Conservation (phyloP, 2,888 invertebrate species). For the Microctonus hyperodae region DNA sequence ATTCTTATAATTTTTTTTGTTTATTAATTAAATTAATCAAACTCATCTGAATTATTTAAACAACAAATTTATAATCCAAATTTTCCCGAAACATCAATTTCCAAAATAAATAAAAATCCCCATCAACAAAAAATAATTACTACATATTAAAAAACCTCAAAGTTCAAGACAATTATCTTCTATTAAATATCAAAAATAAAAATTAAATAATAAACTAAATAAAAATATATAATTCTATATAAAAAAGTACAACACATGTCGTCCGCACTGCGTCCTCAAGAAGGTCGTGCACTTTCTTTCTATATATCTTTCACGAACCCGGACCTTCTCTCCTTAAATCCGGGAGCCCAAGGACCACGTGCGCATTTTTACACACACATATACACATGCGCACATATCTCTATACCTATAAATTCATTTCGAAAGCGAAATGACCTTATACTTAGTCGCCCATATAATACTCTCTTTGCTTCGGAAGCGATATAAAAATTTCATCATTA, state of each 20-base stretch:
- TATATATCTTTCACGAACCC: slow-evolving; percentile 18
- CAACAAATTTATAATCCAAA: too few relatives aligned
- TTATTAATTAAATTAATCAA: too few relatives aligned
- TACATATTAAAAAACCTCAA: too few relatives aligned
- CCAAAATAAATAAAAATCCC: too few relatives aligned
- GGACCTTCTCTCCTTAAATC: slow-evolving; percentile 28
- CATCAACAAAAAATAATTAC: too few relatives aligned
- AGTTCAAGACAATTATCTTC: too few relatives aligned
- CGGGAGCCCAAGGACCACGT: slow-evolving; percentile 32
- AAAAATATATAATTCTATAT: not conserved
- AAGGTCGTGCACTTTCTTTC: slow-evolving; percentile 30
- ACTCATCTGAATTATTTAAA: too few relatives aligned
- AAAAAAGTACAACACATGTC: not conserved
- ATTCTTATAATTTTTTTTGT: too few relatives aligned
- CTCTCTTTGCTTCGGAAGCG: not conserved
- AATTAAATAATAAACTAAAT: not conserved
- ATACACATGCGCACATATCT: not conserved
- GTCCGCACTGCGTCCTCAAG: slow-evolving; percentile 21
- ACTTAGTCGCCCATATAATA: not conserved
- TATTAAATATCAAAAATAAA: not conserved
- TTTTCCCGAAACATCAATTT: too few relatives aligned
- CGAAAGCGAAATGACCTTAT: slow-evolving; percentile 18
- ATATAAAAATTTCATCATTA: not conserved
- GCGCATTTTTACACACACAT: not conserved
- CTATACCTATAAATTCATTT: not conserved